Base-by-base conservation (phyloP, 1,140 invertebrate genomes). In the Odontomachus brunneus region DNA sequence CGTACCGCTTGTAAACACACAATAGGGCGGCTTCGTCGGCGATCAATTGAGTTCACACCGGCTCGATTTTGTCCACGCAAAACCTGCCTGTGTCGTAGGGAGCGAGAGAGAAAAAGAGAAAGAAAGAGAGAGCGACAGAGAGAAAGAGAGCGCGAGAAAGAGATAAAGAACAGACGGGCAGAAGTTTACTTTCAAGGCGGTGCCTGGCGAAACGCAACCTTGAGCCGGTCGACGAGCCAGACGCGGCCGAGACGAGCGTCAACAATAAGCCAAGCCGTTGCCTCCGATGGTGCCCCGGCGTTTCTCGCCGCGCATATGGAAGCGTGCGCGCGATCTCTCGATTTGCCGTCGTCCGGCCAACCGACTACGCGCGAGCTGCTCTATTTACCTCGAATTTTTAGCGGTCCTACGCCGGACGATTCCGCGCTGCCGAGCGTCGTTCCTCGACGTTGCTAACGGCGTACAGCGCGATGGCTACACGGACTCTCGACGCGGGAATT, bases 361-460 rank as follows among this genome's bases (percentile, higher is more conserved):
- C 19, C n/a, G n/a, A 33, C 11, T 11, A 74, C 38, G 44, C 1
- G 3, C 11, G 33, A 33, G 26, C 29, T 38, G 29, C 5, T n/a
- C n/a, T 49, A 67, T 86, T 85, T 84, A 89, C 90, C 71, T 78
- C 59, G 12, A 88, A 90, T 90, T 91, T 89, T 60, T 53, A n/a
- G n/a, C 60, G 19, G 44, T 75, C 17, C n/a, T n/a, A n/a, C n/a
- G 51, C 80, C 17, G 57, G 80, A 82, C n/a, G 19, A 24, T n/a
- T 19, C n/a, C 17, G 38, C 38, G 3, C 38, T 3, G 38, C 3
- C 38, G 1, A n/a, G 1, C 38, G 38, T 44, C 9, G 38, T 44
- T 44, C 38, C 29, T 33, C n/a, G n/a, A n/a, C n/a, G n/a, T 33
- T 44, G 5, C 19, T 80, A 89, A 59, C 59, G 82, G 59, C 82